Evolutionary conservation across 2,113 vertebrate genomes (phyloP).

Genomic region (Phasianus colchicus): DNA sequence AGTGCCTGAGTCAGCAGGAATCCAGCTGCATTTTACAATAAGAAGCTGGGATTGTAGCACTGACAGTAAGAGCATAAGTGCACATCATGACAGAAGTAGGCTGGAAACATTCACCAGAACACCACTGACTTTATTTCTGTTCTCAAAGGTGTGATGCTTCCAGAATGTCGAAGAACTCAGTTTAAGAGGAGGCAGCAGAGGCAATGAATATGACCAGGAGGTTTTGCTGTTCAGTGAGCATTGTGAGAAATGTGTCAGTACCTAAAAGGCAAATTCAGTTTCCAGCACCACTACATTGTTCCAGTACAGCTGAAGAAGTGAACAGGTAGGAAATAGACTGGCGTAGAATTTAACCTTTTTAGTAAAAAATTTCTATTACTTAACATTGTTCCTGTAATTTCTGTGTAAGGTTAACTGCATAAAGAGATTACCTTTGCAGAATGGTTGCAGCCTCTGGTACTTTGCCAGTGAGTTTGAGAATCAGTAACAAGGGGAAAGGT

Average conservation of each 20-base stretch:
- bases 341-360: neutral
- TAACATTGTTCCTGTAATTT: neutral
- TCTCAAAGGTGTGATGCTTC: neutral
- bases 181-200: neutral
- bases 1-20: constrained; percentile 51
- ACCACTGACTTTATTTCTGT: neutral
- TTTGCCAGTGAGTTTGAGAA: neutral
- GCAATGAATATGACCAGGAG: neutral
- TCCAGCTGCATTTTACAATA: neutral
- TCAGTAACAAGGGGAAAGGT: neutral
- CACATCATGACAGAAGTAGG: neutral
- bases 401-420: neutral
- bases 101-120: neutral
- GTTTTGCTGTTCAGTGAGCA: neutral
- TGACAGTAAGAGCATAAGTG: neutral
- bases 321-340: neutral
- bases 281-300: neutral
- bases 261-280: neutral
- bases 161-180: neutral
- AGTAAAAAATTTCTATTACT: neutral
- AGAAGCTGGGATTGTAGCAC: neutral
- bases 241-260: neutral
- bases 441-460: neutral
- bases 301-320: neutral
- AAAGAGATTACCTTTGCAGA: neutral